These are phyloP conservation scores for Aphidius gifuensis DNA, from an alignment of 1,140 invertebrate genomes.

Conservation along the genomic window DNA sequence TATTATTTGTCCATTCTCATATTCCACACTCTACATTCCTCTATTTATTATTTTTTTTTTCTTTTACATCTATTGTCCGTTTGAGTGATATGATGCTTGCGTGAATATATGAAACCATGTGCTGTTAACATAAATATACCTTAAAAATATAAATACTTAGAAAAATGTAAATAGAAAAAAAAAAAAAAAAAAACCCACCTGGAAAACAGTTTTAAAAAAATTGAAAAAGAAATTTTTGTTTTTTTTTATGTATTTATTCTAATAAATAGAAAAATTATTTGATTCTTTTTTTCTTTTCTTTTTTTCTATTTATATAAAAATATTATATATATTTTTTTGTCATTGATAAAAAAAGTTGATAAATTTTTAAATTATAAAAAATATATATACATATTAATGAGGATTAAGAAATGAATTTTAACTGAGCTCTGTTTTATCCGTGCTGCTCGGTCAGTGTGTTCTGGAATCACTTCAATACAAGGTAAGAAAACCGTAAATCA, in stretches of 20 bases:
- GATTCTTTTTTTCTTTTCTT: background rate
- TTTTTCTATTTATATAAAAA: background rate
- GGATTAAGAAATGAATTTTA: slow-evolving; percentile 48
- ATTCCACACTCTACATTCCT: slow-evolving; percentile 13
- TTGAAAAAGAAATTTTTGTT: too few species aligned
- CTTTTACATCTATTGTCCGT: slow-evolving; percentile 38
- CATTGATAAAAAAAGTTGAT: background rate
- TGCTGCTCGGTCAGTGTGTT: slow-evolving; percentile 84
- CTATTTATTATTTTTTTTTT: slow-evolving; percentile 31
- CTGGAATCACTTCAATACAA: slow-evolving; percentile 97
- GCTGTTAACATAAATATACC: too few species aligned
- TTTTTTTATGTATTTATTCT: too few species aligned
- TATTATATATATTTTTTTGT: slow-evolving; percentile 1
- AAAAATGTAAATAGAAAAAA: too few species aligned
- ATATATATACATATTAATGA: slow-evolving; percentile 10
- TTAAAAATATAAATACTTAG: too few species aligned
- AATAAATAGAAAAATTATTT: background rate
- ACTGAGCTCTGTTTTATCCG: slow-evolving; percentile 59
- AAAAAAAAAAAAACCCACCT: too few species aligned
- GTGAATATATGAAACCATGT: slow-evolving; percentile 24
- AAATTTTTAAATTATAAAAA: slow-evolving; percentile 13
- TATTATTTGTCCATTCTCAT: slow-evolving; percentile 43
- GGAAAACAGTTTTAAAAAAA: too few species aligned
- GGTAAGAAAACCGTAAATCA: slow-evolving; percentile 67
- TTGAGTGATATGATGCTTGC: slow-evolving; percentile 27